Evolutionary conservation across 2,888 invertebrate species (phyloP).

Genomic region (Agrochola circellaris): DNA sequence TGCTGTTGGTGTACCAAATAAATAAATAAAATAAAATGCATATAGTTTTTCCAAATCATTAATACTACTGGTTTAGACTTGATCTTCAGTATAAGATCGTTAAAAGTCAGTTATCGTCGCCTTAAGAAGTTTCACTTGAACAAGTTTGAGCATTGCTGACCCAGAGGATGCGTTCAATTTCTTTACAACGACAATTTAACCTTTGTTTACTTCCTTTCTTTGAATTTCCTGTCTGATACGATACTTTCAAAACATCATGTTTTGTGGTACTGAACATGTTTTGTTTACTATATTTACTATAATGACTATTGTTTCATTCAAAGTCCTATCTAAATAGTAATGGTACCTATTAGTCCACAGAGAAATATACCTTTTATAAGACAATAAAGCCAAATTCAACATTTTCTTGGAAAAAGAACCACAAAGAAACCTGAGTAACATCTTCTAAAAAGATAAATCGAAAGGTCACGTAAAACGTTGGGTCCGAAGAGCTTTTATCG

Average conservation of each 20-base stretch:
- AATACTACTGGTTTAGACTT: no score
- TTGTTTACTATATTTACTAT: neutral
- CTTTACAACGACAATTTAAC: constrained; percentile 37
- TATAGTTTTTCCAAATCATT: no score
- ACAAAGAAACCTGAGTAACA: constrained; percentile 23
- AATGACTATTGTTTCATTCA: neutral
- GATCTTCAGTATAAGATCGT: no score
- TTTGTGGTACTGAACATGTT: neutral
- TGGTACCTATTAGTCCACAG: neutral
- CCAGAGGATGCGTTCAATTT: constrained; percentile 41
- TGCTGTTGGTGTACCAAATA: no score
- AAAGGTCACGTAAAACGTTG: constrained; percentile 45
- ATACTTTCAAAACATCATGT: neutral
- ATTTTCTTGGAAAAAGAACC: constrained; percentile 27
- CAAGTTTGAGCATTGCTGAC: constrained; percentile 30
- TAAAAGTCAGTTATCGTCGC: no score
- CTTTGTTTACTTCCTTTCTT: constrained; percentile 25
- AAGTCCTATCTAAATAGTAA: neutral
- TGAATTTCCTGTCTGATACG: constrained; percentile 31
- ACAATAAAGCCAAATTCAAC: constrained; percentile 2
- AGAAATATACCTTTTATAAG: neutral
- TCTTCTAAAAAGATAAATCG: constrained; percentile 42
- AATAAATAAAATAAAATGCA: no score
- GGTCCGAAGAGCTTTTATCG: constrained; percentile 40
- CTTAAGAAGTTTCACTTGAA: neutral